A percentile compares a stretch with the other conserved stretches of the same genome.
Conservation (phyloP, 2,113 vertebrate species). For the Pantherophis guttatus region DNA sequence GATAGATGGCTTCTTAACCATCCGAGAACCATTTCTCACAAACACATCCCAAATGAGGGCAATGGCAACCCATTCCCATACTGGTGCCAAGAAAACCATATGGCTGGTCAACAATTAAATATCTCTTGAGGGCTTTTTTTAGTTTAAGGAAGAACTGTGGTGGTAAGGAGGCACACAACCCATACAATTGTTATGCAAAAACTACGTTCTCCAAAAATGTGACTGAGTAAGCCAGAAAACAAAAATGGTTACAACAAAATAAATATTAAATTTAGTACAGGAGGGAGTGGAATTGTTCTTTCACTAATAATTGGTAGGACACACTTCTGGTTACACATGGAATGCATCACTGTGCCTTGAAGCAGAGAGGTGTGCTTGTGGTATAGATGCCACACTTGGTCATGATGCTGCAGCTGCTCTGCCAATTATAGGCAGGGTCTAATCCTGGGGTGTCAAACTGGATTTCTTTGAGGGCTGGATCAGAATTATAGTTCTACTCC, state of each 20-base stretch:
- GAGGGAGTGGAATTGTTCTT: slow-evolving; percentile 45
- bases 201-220: accelerated
- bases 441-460: not conserved
- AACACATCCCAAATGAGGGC: not conserved
- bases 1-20: not conserved
- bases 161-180: not conserved
- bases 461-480: no score
- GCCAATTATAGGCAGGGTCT: not conserved
- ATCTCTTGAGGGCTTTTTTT: not conserved
- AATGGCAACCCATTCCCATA: not conserved
- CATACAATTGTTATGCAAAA: not conserved
- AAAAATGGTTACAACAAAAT: not conserved
- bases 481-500: no score
- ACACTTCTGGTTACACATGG: not conserved
- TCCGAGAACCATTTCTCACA: not conserved
- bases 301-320: not conserved
- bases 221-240: not conserved
- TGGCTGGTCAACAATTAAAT: not conserved
- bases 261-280: not conserved
- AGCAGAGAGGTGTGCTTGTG: not conserved
- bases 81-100: no score
- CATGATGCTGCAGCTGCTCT: not conserved
- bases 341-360: not conserved
- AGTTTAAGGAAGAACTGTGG: not conserved
- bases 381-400: not conserved